Base-by-base conservation (phyloP, 2,797 vertebrate species). In the Sciurus vulgaris region DNA sequence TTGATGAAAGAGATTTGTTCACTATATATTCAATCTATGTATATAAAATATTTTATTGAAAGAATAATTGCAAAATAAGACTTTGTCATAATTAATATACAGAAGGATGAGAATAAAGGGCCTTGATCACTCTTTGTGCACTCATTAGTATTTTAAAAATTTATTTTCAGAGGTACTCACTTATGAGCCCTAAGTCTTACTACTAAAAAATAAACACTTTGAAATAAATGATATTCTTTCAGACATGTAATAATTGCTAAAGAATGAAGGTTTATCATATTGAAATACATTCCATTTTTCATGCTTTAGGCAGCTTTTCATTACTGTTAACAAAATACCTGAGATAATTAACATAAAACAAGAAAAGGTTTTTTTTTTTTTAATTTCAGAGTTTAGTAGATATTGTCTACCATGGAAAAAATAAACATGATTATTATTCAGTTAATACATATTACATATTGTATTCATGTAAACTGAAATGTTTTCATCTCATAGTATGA, bases 271-370 rank as follows among this genome's bases (percentile, higher is more conserved):
- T 30, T 83, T 93, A 41, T 17, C 18, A 56, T 61, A 4, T 61
- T 89, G 73, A 79, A 95, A 65, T 70, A 24, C 28, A 61, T 69
- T 54, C 74, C 13, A 69, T 35, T 51, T 94, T 83, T 22, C 86
- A 56, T 18, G 14, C 67, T 12, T 83, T 35, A 81, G 56, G 86
- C 11, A 74, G 5, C 18, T 90, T 72, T 30, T 13, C 56, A 5
- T 49, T 70, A 30, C 2, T 49, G 5, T 70, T 70, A 38, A 12
- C 22, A 20, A 61, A 47, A 44, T 49, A 56, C 15, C 11, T 69
- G 41, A 78, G 26, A 9, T 5, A 26, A 51, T 22, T 20, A 24
- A 33, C 7, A 33, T 44, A 13, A 41, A 67, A 49, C 24, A 3
- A 41, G 20, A 2, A 54, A 54, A 56, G 17, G 54, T 72, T 30